Evolutionary conservation across 2,113 vertebrate species (phyloP), one percentile per base, ranked within the genome.

Genomic region (Excalfactoria chinensis): DNA sequence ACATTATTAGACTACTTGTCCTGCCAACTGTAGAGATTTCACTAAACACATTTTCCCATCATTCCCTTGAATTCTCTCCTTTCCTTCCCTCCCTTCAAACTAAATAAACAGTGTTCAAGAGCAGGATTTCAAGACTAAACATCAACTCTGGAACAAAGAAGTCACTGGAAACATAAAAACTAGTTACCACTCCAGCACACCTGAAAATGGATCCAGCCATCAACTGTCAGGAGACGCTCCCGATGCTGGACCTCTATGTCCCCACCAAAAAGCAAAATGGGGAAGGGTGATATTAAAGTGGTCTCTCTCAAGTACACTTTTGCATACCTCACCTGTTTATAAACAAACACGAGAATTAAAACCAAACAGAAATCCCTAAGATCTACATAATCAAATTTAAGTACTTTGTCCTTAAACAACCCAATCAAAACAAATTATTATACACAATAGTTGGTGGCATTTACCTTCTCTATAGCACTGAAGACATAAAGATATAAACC

Each of bases 141-240:
- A 75, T 34, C 17, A 78, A 17, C 17, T 19, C 9, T 10, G 2
- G 28, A 58, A 75, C 13, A 71, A 5, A 35, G 60, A 66, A 90
- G 14, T 35, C n/a, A 30, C 35, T 0, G 2, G 16, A 86, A 66
- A 16, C 26, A 82, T 20, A 88, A 69, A 69, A 80, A 63, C 77
- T 68, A 62, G 12, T 37, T 46, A 5, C 6, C 14, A 34, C 9
- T 49, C 11, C 81, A 90, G 51, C 0, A 0, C 83, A 99, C 99
- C 99, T 99, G 99, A 95, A 99, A 99, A 96, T 98, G 98, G 81
- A 99, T 99, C 99, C 99, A 99, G 67, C 99, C 98, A 59, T 99
- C 99, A 70, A 99, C 96, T 43, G 98, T 98, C 67, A 99, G 97
- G 72, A 99, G 99, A 23, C 98, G 98, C 48, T 99, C 99, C 5